Percentiles rank a stretch among this genome's conserved stretches.
Conservation (phyloP, 2,888 invertebrate genomes). For the Scaptomyza cyrtandrae region DNA sequence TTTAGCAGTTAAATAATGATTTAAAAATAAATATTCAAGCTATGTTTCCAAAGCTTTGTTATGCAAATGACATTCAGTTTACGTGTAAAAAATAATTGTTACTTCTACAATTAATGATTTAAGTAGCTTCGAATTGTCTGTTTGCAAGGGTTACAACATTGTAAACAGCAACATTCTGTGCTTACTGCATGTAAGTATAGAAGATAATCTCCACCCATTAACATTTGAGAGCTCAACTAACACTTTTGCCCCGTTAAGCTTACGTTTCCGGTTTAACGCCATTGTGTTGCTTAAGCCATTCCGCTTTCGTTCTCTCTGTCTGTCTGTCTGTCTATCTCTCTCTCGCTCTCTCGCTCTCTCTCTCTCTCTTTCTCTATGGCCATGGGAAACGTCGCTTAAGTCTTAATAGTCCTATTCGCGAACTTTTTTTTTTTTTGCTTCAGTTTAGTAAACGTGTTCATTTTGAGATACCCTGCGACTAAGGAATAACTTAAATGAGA, state of each 20-base stretch:
- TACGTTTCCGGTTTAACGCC: slow-evolving; percentile 3
- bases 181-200: slow-evolving; percentile 8
- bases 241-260: slow-evolving; percentile 28
- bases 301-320: not conserved
- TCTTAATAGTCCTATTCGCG: slow-evolving; percentile 32
- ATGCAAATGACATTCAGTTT: no score
- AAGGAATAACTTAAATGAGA: not conserved
- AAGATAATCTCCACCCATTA: slow-evolving; percentile 49
- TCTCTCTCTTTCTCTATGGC: not conserved
- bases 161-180: not conserved
- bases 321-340: not conserved
- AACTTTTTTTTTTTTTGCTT: slow-evolving; percentile 18
- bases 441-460: slow-evolving; percentile 20
- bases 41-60: no score
- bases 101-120: not conserved
- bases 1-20: no score
- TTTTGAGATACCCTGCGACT: slow-evolving; percentile 21
- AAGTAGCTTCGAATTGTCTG: not conserved
- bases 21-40: no score
- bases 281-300: slow-evolving; percentile 9
- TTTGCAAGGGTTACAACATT: not conserved
- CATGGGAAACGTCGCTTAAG: slow-evolving; percentile 14
- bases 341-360: not conserved
- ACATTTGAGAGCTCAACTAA: slow-evolving; percentile 38
- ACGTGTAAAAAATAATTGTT: no score